Conservation (phyloP, 2,113 vertebrate species). For the Neogale vison region DNA sequence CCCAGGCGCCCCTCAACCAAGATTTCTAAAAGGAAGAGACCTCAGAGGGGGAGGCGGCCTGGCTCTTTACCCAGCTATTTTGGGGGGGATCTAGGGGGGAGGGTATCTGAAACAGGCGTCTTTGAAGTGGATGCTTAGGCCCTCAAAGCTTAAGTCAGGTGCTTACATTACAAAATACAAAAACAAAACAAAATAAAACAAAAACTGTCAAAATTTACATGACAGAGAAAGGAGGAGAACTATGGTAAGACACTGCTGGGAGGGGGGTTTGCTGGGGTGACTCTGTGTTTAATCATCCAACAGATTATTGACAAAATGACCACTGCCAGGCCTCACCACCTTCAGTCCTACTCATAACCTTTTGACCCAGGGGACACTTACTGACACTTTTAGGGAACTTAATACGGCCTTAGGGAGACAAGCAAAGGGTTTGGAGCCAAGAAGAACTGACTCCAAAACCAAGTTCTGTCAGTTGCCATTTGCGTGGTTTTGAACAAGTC, state of each 20-base stretch:
- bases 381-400: neutral
- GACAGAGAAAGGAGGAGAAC: neutral
- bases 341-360: neutral
- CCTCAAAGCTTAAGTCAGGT: neutral
- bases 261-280: rapidly evolving
- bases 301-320: neutral
- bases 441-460: conserved; percentile 2
- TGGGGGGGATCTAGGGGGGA: neutral
- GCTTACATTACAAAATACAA: neutral
- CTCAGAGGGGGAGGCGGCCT: neutral
- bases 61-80: neutral
- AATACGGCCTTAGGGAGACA: neutral
- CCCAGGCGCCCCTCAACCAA: neutral
- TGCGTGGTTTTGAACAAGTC: neutral
- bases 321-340: neutral
- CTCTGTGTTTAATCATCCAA: neutral
- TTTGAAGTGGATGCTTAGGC: neutral
- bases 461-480: neutral
- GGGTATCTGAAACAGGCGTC: neutral
- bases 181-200: neutral
- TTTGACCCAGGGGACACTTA: neutral
- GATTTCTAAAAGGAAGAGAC: neutral
- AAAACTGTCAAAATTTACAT: neutral
- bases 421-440: neutral
- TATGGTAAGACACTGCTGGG: neutral